Evolutionary conservation across 2,797 vertebrate species (phyloP).

Genomic region (Peromyscus aztecus): DNA sequence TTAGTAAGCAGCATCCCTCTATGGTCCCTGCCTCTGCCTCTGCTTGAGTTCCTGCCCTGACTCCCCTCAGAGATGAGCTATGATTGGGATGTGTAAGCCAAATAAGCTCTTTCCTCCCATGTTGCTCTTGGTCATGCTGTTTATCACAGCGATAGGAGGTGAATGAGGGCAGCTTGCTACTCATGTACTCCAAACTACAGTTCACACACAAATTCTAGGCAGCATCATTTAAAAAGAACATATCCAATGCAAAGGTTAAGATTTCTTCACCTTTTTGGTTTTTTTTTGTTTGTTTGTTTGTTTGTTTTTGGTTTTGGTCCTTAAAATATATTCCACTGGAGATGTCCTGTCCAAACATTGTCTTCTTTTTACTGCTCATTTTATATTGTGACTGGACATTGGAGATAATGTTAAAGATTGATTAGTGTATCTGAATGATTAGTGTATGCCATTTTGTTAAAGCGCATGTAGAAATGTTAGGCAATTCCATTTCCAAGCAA

Average conservation of each 20-base stretch:
- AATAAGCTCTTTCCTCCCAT: no score
- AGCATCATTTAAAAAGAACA: not conserved
- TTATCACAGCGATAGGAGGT: not conserved
- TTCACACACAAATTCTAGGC: not conserved
- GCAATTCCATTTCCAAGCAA: not conserved
- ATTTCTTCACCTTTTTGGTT: not conserved
- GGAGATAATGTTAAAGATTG: not conserved
- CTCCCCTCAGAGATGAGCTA: not conserved
- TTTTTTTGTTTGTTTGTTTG: no score
- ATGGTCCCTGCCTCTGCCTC: not conserved
- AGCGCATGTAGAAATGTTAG: not conserved
- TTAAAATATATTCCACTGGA: not conserved
- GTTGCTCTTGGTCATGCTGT: not conserved
- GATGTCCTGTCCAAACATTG: not conserved
- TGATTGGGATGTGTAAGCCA: not conserved
- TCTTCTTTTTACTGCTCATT: not conserved
- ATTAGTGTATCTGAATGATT: not conserved
- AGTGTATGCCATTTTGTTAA: not conserved
- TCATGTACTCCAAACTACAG: not conserved
- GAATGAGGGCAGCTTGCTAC: no score
- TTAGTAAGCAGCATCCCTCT: not conserved
- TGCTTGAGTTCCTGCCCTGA: not conserved
- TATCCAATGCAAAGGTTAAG: not conserved
- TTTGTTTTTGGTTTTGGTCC: not conserved
- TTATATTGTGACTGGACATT: not conserved